Evolutionary conservation across 2,113 vertebrate species (phyloP).

Genomic region (Eretmochelys imbricata): DNA sequence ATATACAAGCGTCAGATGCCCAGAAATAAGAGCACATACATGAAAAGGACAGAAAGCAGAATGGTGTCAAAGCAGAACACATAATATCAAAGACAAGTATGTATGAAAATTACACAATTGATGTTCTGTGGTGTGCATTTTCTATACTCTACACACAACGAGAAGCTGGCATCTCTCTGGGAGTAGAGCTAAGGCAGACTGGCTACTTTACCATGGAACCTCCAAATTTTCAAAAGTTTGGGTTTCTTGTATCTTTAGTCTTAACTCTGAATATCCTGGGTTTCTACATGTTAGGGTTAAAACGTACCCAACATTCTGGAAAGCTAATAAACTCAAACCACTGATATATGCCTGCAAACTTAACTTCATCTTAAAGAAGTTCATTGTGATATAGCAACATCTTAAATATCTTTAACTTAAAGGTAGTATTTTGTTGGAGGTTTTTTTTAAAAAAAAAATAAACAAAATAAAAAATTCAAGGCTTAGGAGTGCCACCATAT

Average conservation of each 20-base stretch:
- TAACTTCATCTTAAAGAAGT: neutral
- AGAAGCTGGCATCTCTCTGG: neutral
- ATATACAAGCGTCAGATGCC: neutral
- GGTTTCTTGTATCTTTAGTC: neutral
- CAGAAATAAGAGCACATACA: neutral
- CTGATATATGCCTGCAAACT: neutral
- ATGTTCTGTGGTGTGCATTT: fast-evolving
- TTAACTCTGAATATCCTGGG: neutral
- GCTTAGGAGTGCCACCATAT: neutral
- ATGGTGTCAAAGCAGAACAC: neutral
- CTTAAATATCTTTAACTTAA: neutral
- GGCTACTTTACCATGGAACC: neutral
- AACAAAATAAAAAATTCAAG: neutral
- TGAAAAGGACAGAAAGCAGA: neutral
- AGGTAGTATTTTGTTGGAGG: neutral
- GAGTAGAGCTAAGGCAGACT: neutral
- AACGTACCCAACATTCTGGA: neutral
- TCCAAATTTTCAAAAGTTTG: neutral
- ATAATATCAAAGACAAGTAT: neutral
- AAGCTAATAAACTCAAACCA: neutral
- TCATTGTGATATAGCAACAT: neutral
- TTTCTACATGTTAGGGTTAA: neutral
- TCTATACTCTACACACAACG: neutral
- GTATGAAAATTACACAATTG: neutral
- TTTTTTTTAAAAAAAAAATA: too few species aligned